Evolutionary conservation across 2,888 invertebrate species (phyloP).

Genomic region (Mycalesis mineus): DNA sequence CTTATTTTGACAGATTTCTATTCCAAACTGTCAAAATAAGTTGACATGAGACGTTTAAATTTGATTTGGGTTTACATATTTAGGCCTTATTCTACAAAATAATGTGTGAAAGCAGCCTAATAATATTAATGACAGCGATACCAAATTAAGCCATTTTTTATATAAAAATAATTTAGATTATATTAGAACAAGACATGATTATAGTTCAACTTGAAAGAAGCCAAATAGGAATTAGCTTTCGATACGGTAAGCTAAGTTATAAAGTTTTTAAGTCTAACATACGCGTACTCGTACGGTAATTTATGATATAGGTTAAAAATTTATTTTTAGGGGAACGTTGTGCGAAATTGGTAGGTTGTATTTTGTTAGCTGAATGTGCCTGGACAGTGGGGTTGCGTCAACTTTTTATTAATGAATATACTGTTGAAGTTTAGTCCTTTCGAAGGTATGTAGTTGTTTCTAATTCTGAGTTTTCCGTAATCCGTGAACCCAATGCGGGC

Average conservation of each 20-base stretch:
- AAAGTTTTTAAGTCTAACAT: slow-evolving; percentile 36
- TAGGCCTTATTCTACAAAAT: no score
- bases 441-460: no score
- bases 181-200: slow-evolving; percentile 70
- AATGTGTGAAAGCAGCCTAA: slow-evolving; percentile 27
- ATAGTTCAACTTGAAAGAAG: slow-evolving; percentile 78
- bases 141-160: slow-evolving; percentile 72
- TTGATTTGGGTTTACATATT: no score
- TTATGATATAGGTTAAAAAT: slow-evolving; percentile 33
- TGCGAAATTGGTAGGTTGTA: slow-evolving; percentile 50
- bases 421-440: no score
- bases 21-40: no score
- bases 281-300: slow-evolving; percentile 41
- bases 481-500: no score
- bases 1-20: no score
- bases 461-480: no score
- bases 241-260: slow-evolving; percentile 45
- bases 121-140: slow-evolving; percentile 57
- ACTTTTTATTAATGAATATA: not conserved
- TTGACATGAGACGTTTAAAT: no score
- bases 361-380: slow-evolving; percentile 65
- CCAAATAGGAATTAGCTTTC: slow-evolving; percentile 74
- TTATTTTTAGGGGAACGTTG: slow-evolving; percentile 36
- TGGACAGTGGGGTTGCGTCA: slow-evolving; percentile 30
- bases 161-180: slow-evolving; percentile 44